These are phyloP conservation scores for Lumbricus terrestris DNA, from an alignment of 2,888 invertebrate species.

Conservation along the genomic window DNA sequence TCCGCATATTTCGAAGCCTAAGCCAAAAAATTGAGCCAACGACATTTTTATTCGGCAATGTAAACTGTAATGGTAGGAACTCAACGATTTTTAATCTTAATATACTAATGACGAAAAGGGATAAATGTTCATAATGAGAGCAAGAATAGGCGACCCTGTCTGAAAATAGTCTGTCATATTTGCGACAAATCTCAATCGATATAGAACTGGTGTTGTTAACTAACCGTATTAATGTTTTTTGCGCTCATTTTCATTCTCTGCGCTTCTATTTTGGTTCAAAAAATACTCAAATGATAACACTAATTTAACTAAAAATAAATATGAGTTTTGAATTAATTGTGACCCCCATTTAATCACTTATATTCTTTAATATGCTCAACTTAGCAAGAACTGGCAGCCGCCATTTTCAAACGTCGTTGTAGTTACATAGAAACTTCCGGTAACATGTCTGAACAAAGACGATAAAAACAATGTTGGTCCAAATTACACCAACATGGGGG, in stretches of 20 bases:
- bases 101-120: background rate
- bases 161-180: background rate
- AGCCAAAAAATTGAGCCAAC: background rate
- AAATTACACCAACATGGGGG: background rate
- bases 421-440: background rate
- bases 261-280: background rate
- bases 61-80: background rate
- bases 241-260: slow-evolving; percentile 15
- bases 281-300: background rate
- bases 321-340: background rate
- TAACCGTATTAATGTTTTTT: background rate
- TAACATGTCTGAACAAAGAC: background rate
- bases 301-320: background rate
- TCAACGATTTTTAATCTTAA: background rate
- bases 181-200: background rate
- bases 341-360: background rate
- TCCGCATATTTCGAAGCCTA: background rate
- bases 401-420: slow-evolving; percentile 17
- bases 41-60: background rate
- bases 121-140: background rate
- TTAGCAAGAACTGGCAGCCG: background rate
- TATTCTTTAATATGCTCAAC: background rate
- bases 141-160: background rate
- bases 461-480: background rate
- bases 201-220: background rate